Percentiles rank a stretch among this genome's conserved stretches.
Evolutionary conservation across 2,113 vertebrate species (phyloP).

Genomic region (Tychaedon coryphoeus): DNA sequence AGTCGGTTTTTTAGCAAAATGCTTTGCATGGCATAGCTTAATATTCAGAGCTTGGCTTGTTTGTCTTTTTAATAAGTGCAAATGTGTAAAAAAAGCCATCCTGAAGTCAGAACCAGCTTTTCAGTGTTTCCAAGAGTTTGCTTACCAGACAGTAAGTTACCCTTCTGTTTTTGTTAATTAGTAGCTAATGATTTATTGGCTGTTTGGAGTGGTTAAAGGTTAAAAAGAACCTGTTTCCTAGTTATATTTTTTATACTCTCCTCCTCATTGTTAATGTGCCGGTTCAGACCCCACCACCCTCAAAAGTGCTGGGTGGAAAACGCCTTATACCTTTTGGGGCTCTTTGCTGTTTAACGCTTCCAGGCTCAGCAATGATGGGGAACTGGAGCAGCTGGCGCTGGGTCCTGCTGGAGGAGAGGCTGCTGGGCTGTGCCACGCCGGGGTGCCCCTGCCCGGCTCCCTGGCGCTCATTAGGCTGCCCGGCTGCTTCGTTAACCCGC

Average conservation of each 20-base stretch:
- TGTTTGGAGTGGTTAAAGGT: conserved; percentile 48
- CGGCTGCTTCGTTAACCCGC: conserved; percentile 35
- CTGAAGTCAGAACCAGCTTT: conserved; percentile 29
- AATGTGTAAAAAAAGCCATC: conserved; percentile 30
- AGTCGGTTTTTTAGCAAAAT: neutral
- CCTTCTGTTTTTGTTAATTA: conserved; percentile 55
- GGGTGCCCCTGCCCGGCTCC: neutral
- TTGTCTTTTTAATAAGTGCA: neutral
- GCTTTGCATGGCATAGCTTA: neutral
- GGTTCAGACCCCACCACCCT: neutral
- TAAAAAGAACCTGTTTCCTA: conserved; percentile 66
- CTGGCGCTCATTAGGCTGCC: neutral
- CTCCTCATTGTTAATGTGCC: neutral
- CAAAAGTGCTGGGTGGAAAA: neutral
- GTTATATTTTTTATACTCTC: neutral
- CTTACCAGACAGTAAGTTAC: conserved; percentile 27
- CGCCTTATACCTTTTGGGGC: neutral
- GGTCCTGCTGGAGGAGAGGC: neutral
- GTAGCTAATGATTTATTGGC: conserved; percentile 65
- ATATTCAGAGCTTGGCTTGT: neutral
- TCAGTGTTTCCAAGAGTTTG: conserved; percentile 39
- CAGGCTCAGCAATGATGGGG: neutral
- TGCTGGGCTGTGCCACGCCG: neutral
- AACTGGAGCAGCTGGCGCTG: neutral
- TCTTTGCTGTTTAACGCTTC: neutral